These are phyloP conservation scores for Molossus alvarezi DNA, from an alignment of 2,797 vertebrate species.

Conservation along the genomic window DNA sequence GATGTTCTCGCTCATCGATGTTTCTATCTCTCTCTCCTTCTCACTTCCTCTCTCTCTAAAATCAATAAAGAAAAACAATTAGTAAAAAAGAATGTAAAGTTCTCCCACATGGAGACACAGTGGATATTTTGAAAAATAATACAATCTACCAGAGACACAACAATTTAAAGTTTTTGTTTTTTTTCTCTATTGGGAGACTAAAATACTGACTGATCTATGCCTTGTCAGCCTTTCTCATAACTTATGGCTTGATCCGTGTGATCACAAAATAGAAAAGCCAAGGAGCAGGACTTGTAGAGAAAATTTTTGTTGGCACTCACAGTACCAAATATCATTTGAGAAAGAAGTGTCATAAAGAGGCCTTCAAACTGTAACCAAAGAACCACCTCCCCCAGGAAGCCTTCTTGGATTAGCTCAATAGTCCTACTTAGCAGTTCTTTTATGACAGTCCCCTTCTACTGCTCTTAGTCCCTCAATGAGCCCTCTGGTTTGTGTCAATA, in stretches of 20 bases:
- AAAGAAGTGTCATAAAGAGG: background rate
- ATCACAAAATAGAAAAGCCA: slow-evolving; percentile 4
- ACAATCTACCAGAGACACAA: background rate
- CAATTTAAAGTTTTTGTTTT: slow-evolving; percentile 6
- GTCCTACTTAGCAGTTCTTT: background rate
- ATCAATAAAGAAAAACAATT: too few species aligned
- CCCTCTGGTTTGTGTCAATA: background rate
- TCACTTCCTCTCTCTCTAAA: too few species aligned
- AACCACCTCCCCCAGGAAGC: background rate
- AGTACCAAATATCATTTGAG: background rate
- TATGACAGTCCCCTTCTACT: background rate
- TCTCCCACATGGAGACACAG: background rate
- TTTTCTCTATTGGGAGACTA: background rate
- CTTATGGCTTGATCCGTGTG: background rate
- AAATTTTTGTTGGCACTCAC: background rate
- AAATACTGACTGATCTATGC: background rate
- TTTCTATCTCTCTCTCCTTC: too few species aligned
- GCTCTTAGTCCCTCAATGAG: background rate
- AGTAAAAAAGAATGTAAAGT: background rate
- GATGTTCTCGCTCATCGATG: too few species aligned
- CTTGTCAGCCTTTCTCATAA: background rate
- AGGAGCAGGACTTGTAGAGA: background rate
- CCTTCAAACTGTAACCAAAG: background rate
- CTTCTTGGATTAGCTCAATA: background rate
- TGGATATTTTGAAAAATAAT: slow-evolving; percentile 17